Conservation (phyloP, 2,888 invertebrate species). For the Holacanthella duospinosa region DNA sequence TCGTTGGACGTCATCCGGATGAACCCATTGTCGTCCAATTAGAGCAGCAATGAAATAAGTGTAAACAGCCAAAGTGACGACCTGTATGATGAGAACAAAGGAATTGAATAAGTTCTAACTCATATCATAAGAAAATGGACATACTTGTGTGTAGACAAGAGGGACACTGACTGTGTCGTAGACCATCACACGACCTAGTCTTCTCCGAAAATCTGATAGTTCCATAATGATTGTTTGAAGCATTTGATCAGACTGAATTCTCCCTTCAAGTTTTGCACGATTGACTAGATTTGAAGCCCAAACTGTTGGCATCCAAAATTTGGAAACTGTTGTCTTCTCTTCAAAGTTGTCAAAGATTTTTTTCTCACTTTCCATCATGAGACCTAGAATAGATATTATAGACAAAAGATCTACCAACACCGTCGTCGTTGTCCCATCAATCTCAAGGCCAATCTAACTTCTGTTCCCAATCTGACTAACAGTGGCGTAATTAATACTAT, state of each 20-base stretch:
- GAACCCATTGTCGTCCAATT: slow-evolving; percentile 73
- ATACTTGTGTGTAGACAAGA: slow-evolving; percentile 81
- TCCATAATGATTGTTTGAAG: slow-evolving; percentile 82
- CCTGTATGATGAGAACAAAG: slow-evolving; percentile 48
- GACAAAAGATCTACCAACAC: neutral
- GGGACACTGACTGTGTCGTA: slow-evolving; percentile 87
- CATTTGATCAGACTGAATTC: slow-evolving; percentile 80
- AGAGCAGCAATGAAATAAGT: slow-evolving; percentile 81
- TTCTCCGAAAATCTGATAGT: slow-evolving; percentile 73
- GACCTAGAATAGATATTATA: slow-evolving; percentile 48
- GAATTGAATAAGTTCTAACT: too few relatives aligned
- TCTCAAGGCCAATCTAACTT: neutral
- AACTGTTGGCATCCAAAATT: slow-evolving; percentile 86
- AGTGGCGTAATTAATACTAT: too few relatives aligned
- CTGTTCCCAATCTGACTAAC: too few relatives aligned
- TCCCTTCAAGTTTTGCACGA: slow-evolving; percentile 69
- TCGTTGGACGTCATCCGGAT: slow-evolving; percentile 41
- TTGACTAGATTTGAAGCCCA: slow-evolving; percentile 90
- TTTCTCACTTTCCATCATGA: slow-evolving; percentile 82
- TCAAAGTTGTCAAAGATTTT: slow-evolving; percentile 85
- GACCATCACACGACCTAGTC: slow-evolving; percentile 73
- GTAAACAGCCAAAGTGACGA: slow-evolving; percentile 81
- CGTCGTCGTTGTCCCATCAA: neutral
- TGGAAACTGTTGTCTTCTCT: slow-evolving; percentile 74
- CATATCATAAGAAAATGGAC: slow-evolving; percentile 28